phyloP scores from a whole-genome alignment of 1,140 invertebrate genomes.

The Vanessa atalanta region DNA sequence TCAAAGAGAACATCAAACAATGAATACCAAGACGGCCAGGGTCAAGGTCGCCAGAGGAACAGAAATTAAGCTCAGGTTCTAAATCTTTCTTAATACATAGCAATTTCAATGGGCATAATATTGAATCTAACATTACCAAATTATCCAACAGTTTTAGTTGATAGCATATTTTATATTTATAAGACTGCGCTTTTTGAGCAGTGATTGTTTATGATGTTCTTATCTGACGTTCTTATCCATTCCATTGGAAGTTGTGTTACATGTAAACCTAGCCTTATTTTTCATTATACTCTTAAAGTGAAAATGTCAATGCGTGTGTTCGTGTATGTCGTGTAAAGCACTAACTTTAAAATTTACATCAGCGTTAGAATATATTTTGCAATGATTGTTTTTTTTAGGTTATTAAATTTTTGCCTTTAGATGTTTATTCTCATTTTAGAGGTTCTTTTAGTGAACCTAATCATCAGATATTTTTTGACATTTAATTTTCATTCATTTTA shows the following conservation, averaged over 20 bases:
- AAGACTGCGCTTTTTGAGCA: background rate
- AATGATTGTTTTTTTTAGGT: no score
- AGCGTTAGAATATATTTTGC: no score
- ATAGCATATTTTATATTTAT: background rate
- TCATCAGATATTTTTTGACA: background rate
- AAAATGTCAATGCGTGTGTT: no score
- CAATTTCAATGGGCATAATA: constrained; percentile 35
- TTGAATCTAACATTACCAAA: constrained; percentile 34
- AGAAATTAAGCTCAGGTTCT: constrained; percentile 37
- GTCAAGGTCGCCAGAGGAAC: constrained; percentile 44
- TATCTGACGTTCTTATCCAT: background rate
- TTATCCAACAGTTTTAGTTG: constrained; percentile 16
- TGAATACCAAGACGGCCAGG: constrained; percentile 48
- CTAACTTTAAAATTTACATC: no score
- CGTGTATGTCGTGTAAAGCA: no score
- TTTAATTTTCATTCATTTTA: background rate
- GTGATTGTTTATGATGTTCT: background rate
- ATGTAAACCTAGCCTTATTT: no score
- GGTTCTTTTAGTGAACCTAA: background rate
- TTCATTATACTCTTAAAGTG: no score
- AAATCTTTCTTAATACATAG: constrained; percentile 14
- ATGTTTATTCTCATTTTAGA: background rate
- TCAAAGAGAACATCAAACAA: constrained; percentile 39
- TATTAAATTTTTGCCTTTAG: background rate
- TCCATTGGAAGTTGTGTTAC: background rate